Conservation (phyloP, 2,888 invertebrate species). For the Operophtera brumata region DNA sequence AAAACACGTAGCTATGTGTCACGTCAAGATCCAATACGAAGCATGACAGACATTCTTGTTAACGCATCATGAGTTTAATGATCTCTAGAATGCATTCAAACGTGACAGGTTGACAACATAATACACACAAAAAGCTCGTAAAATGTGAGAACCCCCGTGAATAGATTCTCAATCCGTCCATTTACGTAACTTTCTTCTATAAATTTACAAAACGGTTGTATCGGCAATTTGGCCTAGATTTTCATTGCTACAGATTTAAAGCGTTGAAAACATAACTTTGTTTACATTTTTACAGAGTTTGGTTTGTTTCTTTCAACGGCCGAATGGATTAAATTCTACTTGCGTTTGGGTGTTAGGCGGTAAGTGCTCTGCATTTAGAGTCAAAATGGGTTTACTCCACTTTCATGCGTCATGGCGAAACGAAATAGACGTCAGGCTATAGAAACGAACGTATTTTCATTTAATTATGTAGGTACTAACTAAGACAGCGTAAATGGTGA, state of each 20-base stretch:
- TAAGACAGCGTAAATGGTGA: too few relatives aligned
- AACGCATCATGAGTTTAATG: conserved; percentile 6
- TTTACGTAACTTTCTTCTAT: background rate
- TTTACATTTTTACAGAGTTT: conserved; percentile 24
- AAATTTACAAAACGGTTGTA: conserved; percentile 11
- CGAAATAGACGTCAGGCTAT: conserved; percentile 1
- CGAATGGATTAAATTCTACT: conserved; percentile 23
- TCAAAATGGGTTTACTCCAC: conserved; percentile 14
- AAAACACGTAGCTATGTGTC: background rate
- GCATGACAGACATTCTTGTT: background rate
- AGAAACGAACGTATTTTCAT: background rate
- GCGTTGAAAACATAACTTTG: conserved; percentile 20
- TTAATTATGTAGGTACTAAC: too few relatives aligned
- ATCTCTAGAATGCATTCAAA: conserved; percentile 7
- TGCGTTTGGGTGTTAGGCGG: conserved; percentile 20
- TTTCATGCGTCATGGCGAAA: conserved; percentile 12
- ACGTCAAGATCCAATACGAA: background rate
- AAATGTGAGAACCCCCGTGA: conserved; percentile 4
- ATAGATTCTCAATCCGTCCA: background rate
- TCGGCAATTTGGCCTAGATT: conserved; percentile 44
- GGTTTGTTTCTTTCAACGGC: conserved; percentile 31
- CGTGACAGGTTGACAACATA: conserved; percentile 7
- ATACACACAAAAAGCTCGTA: conserved; percentile 6
- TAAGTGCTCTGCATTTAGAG: conserved; percentile 28
- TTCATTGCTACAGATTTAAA: conserved; percentile 14